Conservation (phyloP, 1,140 invertebrate species). For the Sweltsa coloradensis region DNA sequence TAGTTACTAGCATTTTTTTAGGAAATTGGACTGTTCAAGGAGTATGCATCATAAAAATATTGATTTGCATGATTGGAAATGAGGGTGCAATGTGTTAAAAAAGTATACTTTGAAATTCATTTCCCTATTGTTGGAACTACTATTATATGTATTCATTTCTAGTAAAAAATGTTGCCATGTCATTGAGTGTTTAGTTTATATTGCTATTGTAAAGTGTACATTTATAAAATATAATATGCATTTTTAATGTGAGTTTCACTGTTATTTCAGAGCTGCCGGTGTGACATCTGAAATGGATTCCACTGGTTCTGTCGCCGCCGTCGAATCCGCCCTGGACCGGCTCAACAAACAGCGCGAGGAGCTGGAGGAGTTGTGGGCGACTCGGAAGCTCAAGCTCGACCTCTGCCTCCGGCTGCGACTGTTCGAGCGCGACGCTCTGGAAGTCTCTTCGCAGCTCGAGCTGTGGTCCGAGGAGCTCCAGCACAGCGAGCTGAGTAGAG, state of each 20-base stretch:
- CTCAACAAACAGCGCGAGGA: conserved; percentile 76
- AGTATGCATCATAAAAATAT: too few species aligned
- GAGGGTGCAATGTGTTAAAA: too few species aligned
- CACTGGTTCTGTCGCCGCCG: conserved; percentile 52
- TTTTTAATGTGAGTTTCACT: conserved; percentile 12
- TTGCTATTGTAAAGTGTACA: too few species aligned
- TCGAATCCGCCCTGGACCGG: conserved; percentile 79
- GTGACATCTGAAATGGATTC: conserved; percentile 34
- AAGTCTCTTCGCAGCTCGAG: conserved; percentile 83
- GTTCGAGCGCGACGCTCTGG: conserved; percentile 91
- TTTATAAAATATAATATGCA: neutral
- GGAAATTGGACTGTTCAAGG: too few species aligned
- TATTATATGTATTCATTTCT: too few species aligned
- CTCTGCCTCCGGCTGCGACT: conserved; percentile 80
- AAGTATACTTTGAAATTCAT: too few species aligned
- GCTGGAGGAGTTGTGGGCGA: conserved; percentile 85
- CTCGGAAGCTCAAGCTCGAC: conserved; percentile 76
- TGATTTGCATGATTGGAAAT: too few species aligned
- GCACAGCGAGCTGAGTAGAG: conserved; percentile 64
- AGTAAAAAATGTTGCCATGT: too few species aligned
- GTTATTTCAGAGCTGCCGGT: conserved; percentile 28
- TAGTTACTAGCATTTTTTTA: too few species aligned
- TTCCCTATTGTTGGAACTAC: too few species aligned
- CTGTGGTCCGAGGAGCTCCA: conserved; percentile 87
- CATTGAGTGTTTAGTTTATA: too few species aligned